These are phyloP conservation scores for Leptopilina drosophilae DNA, from an alignment of 2,888 invertebrate species.

Conservation along the genomic window DNA sequence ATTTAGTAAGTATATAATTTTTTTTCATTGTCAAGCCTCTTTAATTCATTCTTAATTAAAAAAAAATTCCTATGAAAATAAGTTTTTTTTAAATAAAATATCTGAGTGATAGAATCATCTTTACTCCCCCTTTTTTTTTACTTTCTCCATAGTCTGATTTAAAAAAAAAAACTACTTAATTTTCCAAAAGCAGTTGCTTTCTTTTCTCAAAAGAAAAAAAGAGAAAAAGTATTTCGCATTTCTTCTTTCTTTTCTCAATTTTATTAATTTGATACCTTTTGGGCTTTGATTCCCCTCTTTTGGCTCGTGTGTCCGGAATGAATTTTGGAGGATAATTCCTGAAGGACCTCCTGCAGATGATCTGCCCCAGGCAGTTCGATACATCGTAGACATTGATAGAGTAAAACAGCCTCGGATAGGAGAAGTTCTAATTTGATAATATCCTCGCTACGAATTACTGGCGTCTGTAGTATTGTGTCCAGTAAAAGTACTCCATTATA, in stretches of 20 bases:
- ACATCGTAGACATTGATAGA: constrained; percentile 88
- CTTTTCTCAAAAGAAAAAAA: no score
- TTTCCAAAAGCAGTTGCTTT: no score
- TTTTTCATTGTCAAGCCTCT: no score
- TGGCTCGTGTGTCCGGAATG: constrained; percentile 84
- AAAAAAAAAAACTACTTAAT: no score
- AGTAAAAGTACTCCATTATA: constrained; percentile 93
- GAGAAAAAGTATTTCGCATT: no score
- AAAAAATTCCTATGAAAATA: no score
- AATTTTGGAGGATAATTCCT: constrained; percentile 88
- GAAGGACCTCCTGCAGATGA: constrained; percentile 86
- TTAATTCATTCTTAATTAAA: no score
- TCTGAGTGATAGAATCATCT: no score
- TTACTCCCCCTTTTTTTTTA: no score
- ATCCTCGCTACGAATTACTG: constrained; percentile 87
- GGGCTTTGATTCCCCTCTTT: constrained; percentile 92
- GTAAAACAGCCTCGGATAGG: constrained; percentile 90
- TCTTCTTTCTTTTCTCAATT: background rate
- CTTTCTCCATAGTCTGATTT: no score
- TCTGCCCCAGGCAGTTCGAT: constrained; percentile 87
- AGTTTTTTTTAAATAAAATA: no score
- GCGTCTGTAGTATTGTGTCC: constrained; percentile 92
- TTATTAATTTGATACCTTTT: constrained; percentile 82
- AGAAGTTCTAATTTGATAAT: constrained; percentile 90
- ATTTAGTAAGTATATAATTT: no score